Base-by-base conservation (phyloP, 2,797 vertebrate species). In the Sebastes dallii region DNA sequence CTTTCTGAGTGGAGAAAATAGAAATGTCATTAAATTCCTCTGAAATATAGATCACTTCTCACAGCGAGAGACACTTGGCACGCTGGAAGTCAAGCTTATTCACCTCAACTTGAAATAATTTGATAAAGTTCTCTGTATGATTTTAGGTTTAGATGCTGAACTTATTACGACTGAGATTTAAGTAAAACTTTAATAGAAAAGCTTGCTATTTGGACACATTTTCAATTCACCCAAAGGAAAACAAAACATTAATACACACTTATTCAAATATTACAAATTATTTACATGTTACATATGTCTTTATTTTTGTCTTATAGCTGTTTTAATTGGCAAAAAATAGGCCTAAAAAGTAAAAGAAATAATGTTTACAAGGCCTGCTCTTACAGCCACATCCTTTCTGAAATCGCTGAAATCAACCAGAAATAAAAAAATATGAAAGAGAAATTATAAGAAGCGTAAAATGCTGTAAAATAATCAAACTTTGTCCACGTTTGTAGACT, bases 21-120 rank as follows among this genome's bases (percentile, higher is more conserved):
- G 91, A 92, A 92, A 90, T 85, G 89, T 88, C 91, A 90, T 91
- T 85, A 91, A 91, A 92, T 87, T 88, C 85, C 16, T 80, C 70
- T 89, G 62, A 94, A 92, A 93, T 87, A 92, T 91, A 84, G 72
- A 94, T 93, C 73, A 82, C 71, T 84, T 89, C 89, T 90, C 88
- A 85, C 82, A 75, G 74, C 55, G 39, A 80, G 85, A 87, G 66
- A 87, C 78, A 84, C 50, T 72, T 75, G 78, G 82, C 77, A 85
- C 25, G 58, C 69, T 80, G 76, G n/a, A 34, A 81, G 89, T 89
- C 81, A 72, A 79, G 77, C 71, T 76, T 70, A 77, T 89, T 89
- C 74, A 83, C 75, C 67, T 78, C 66, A 82, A 77, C 79, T 78
- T 59, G 55, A 88, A 80, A 76, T 82, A 8, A 80, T 81, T 36